phyloP scores from a whole-genome alignment of 1,140 invertebrate species.

The Goniozus legneri region DNA sequence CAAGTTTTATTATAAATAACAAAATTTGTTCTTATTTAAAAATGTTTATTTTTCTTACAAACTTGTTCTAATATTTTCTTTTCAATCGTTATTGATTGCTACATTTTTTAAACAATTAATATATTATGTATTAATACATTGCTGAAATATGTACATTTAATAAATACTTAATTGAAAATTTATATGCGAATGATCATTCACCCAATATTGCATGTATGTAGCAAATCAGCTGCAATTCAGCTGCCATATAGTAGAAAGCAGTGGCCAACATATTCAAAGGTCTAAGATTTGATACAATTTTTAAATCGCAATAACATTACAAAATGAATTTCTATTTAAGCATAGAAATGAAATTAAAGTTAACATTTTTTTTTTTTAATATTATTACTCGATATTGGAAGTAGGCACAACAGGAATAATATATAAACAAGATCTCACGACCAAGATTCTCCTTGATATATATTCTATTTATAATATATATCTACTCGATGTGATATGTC shows the following conservation, averaged over 20 bases:
- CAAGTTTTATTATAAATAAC: too few relatives aligned
- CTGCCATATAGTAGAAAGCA: slow-evolving; percentile 1
- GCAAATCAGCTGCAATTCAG: background rate
- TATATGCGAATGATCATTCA: slow-evolving; percentile 36
- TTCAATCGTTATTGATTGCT: background rate
- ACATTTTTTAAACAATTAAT: background rate
- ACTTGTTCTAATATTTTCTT: background rate
- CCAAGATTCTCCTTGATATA: too few relatives aligned
- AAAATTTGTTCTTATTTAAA: background rate
- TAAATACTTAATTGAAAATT: slow-evolving; percentile 46
- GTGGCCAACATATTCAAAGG: too few relatives aligned
- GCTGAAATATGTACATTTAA: slow-evolving; percentile 22
- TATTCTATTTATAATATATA: too few relatives aligned
- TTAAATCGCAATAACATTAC: too few relatives aligned
- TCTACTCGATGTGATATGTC: too few relatives aligned
- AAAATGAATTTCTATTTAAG: too few relatives aligned
- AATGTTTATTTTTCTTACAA: background rate
- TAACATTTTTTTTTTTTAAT: too few relatives aligned
- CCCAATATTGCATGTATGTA: slow-evolving; percentile 3
- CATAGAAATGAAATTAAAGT: too few relatives aligned
- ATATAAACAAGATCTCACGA: slow-evolving; percentile 22
- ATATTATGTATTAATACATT: slow-evolving; percentile 5
- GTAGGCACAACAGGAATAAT: slow-evolving; percentile 41
- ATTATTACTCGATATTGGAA: slow-evolving; percentile 37
- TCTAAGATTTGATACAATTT: too few relatives aligned